These are phyloP conservation scores for Drosophila siamana DNA, from an alignment of 2,888 invertebrate species.

Conservation along the genomic window DNA sequence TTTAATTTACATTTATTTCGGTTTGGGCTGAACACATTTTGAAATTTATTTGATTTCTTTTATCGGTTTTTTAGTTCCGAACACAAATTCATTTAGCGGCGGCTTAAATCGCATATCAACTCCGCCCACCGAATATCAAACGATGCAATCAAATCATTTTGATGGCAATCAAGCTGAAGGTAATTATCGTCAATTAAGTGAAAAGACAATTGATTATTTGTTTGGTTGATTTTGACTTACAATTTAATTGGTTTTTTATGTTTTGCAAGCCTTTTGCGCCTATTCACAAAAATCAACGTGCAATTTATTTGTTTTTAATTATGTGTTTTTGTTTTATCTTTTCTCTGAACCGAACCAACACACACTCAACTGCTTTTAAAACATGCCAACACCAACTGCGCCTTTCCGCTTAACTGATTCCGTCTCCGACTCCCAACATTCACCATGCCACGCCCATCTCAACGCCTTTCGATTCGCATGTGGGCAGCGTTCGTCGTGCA, in stretches of 20 bases:
- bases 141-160: slow-evolving; percentile 74
- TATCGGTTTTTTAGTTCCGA: slow-evolving; percentile 73
- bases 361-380: slow-evolving; percentile 40
- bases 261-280: slow-evolving; percentile 15
- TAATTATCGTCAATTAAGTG: slow-evolving; percentile 58
- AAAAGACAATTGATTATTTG: slow-evolving; percentile 20
- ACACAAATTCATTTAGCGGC: slow-evolving; percentile 76
- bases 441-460: slow-evolving; percentile 27
- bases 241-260: slow-evolving; percentile 23
- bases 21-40: slow-evolving; percentile 5
- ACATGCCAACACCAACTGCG: slow-evolving; percentile 33
- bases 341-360: slow-evolving; percentile 33
- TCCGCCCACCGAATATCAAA: slow-evolving; percentile 82
- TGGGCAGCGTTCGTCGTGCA: slow-evolving; percentile 90
- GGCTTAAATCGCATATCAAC: slow-evolving; percentile 77
- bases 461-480: slow-evolving; percentile 41
- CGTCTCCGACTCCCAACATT: slow-evolving; percentile 1
- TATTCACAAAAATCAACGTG: slow-evolving; percentile 2
- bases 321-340: slow-evolving; percentile 37
- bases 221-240: slow-evolving; percentile 7
- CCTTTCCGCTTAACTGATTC: slow-evolving; percentile 34
- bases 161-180: slow-evolving; percentile 82
- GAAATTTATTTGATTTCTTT: slow-evolving; percentile 16
- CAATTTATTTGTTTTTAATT: slow-evolving; percentile 33
- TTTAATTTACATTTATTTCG: slow-evolving; percentile 5